phyloP scores from a whole-genome alignment of 2,113 vertebrate genomes.

The Colinus virginianus region DNA sequence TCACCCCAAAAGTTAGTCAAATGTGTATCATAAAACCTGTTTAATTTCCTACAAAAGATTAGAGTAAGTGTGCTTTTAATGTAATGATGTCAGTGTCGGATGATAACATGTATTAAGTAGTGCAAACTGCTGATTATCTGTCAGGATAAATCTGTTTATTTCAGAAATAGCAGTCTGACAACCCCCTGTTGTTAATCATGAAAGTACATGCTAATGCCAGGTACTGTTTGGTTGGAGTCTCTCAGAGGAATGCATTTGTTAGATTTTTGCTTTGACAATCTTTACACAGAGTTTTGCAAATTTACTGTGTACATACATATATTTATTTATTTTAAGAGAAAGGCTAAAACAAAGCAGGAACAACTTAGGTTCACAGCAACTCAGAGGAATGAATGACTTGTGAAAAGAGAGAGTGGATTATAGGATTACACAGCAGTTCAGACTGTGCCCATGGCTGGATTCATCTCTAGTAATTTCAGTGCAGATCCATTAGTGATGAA shows the following conservation, averaged over 20 bases:
- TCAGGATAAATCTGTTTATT: conserved; percentile 82
- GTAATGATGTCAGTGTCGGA: conserved; percentile 78
- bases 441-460: neutral
- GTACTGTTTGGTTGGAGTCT: conserved; percentile 63
- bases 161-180: conserved; percentile 77
- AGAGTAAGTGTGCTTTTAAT: conserved; percentile 81
- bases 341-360: conserved; percentile 1
- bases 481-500: conserved; percentile 24
- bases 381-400: conserved; percentile 29
- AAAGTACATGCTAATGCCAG: conserved; percentile 72
- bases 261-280: conserved; percentile 50
- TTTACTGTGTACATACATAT: neutral
- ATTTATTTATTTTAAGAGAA: neutral
- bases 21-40: conserved; percentile 71
- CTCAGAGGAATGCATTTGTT: conserved; percentile 50
- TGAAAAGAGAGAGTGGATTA: conserved; percentile 67
- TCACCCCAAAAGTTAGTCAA: neutral
- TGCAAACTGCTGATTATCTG: conserved; percentile 81
- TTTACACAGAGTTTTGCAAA: conserved; percentile 27
- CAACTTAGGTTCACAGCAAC: conserved; percentile 21
- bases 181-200: conserved; percentile 75
- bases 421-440: conserved; percentile 62
- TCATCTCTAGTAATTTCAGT: conserved; percentile 41
- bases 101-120: conserved; percentile 81
- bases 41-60: conserved; percentile 82